Evolutionary conservation across 1,140 invertebrate genomes (phyloP).

Genomic region (Frieseomelitta varia): DNA sequence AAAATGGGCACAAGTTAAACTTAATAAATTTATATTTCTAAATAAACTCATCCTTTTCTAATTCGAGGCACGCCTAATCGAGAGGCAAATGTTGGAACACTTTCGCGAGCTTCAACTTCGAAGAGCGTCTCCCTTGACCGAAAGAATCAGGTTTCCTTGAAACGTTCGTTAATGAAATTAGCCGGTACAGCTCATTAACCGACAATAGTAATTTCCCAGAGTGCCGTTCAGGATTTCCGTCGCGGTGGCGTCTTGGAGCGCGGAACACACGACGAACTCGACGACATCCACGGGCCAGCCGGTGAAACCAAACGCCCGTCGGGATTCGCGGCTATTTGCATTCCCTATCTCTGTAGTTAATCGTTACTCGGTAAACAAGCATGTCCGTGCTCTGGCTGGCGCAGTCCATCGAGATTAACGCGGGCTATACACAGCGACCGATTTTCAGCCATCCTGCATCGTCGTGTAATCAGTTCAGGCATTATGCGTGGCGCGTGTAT

Average conservation of each 20-base stretch:
- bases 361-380: constrained; percentile 61
- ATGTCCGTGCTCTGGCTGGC: constrained; percentile 29
- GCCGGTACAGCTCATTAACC: constrained; percentile 14
- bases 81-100: too few relatives aligned
- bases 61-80: too few relatives aligned
- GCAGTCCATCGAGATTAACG: constrained; percentile 52
- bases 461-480: constrained; percentile 3
- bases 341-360: constrained; percentile 57
- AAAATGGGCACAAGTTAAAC: too few relatives aligned
- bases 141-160: constrained; percentile 3
- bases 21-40: too few relatives aligned
- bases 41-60: too few relatives aligned
- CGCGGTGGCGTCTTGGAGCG: not conserved
- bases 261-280: constrained; percentile 14
- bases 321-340: constrained; percentile 59
- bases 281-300: constrained; percentile 13
- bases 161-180: constrained; percentile 6
- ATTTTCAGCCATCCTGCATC: not conserved
- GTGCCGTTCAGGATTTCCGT: not conserved
- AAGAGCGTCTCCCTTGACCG: not conserved
- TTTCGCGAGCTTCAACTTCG: too few relatives aligned
- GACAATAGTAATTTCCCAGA: constrained; percentile 31
- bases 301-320: constrained; percentile 44
- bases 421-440: constrained; percentile 6
- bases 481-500: not conserved